Conservation (phyloP, 2,113 vertebrate species). For the Chauna torquata region DNA sequence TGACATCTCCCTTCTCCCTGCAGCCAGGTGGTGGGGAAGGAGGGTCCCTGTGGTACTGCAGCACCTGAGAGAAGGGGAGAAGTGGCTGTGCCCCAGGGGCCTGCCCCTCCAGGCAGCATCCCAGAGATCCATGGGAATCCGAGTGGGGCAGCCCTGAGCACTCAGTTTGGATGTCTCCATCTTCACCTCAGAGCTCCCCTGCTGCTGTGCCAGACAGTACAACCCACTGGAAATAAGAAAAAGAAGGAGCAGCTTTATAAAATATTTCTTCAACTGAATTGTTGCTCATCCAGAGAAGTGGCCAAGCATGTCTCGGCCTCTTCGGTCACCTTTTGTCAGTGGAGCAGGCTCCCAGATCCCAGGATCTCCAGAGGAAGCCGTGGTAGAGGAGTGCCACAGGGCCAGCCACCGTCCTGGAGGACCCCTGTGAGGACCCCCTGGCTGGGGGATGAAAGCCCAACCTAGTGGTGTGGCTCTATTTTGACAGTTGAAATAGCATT, state of each 20-base stretch:
- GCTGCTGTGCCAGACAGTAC: neutral
- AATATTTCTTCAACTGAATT: conserved; percentile 5
- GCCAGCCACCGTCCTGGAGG: neutral
- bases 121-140: neutral
- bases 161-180: neutral
- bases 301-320: neutral
- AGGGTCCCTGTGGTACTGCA: neutral
- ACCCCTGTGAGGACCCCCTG: neutral
- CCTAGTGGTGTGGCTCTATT: neutral
- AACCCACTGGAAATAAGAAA: neutral
- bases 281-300: neutral
- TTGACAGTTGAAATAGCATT: neutral
- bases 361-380: accelerated
- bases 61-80: neutral
- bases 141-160: neutral
- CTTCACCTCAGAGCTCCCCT: neutral
- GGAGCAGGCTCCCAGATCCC: neutral
- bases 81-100: neutral
- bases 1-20: neutral
- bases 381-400: neutral
- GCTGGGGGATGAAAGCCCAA: neutral
- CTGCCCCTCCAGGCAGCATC: neutral
- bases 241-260: neutral
- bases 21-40: neutral
- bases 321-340: neutral